These are phyloP conservation scores for Chelon auratus DNA, from an alignment of 2,797 vertebrate species.

Conservation along the genomic window DNA sequence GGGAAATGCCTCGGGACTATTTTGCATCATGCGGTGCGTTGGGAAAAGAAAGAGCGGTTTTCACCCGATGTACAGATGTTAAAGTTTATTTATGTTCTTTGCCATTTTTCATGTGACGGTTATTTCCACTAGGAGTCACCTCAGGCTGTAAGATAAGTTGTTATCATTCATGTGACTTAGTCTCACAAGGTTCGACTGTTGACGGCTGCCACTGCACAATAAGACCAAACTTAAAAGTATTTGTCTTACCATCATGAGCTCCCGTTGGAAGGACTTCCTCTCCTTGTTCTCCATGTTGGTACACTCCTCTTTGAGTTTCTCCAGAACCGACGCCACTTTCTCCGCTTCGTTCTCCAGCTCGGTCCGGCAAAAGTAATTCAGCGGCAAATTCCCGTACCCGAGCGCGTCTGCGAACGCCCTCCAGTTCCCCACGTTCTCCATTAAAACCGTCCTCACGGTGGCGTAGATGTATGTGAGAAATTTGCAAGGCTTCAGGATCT, in stretches of 20 bases:
- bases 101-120: background rate
- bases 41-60: slow-evolving; percentile 36
- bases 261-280: slow-evolving; percentile 97
- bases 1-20: slow-evolving; percentile 37
- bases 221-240: background rate
- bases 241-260: slow-evolving; percentile 93
- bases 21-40: slow-evolving; percentile 28
- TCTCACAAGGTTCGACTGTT: no score
- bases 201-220: no score
- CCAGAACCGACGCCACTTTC: slow-evolving; percentile 94
- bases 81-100: slow-evolving; percentile 11
- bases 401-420: slow-evolving; percentile 92
- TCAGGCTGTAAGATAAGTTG: no score
- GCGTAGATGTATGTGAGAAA: slow-evolving; percentile 98
- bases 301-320: slow-evolving; percentile 98
- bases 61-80: slow-evolving; percentile 37
- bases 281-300: slow-evolving; percentile 91
- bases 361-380: slow-evolving; percentile 92
- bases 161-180: slow-evolving; percentile 32
- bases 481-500: slow-evolving; percentile 96
- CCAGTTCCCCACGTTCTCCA: slow-evolving; percentile 98
- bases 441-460: slow-evolving; percentile 93
- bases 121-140: no score
- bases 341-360: slow-evolving; percentile 94
- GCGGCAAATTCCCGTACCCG: slow-evolving; percentile 89